Base-by-base conservation (phyloP, 1,140 invertebrate genomes). In the Laupala kohalensis region DNA sequence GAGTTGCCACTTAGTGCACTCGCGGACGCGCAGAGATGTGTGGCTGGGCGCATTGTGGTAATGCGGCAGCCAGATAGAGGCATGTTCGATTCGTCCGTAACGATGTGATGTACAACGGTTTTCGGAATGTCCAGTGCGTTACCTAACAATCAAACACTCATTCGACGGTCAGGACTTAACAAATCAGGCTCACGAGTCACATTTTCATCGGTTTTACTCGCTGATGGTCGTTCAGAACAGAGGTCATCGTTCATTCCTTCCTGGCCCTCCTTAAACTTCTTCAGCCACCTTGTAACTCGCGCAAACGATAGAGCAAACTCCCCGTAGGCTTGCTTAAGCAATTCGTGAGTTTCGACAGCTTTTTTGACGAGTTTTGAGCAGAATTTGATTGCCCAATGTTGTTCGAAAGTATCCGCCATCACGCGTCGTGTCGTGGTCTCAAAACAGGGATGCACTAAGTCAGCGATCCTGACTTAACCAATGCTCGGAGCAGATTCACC, bases 31-130 rank as follows among this genome's bases (percentile, higher is more conserved):
- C 67, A 27, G 25, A n/a, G 67, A 69, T 26, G 67, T 4, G 23
- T 30, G 29, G 25, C n/a, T n/a, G n/a, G n/a, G 29, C 9, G 29
- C 67, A n/a, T 63, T 63, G 62, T 63, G n/a, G 4, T 69, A 26
- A 69, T 69, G n/a, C 23, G 27, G 67, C 5, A 27, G n/a, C 67
- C 67, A 69, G 4, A 23, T 23, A 27, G 24, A 6, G 67, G 67
- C 9, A 69, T 69, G 67, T 69, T 69, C 67, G 27, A 69, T 53
- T 23, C 27, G 24, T 69, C 67, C 27, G 67, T 69, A 27, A 69
- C 4, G 24, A 69, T 69, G 23, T 30, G 19, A 27, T 69, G 67
- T 5, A 69, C 67, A 69, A 69, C 27, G 6, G 9, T 23, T 69
- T 69, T 23, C 67, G 27, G 4, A 69, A 25, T 69, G 24, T 25